Base-by-base conservation (phyloP, 2,113 vertebrate species). In the Eptesicus fuscus region DNA sequence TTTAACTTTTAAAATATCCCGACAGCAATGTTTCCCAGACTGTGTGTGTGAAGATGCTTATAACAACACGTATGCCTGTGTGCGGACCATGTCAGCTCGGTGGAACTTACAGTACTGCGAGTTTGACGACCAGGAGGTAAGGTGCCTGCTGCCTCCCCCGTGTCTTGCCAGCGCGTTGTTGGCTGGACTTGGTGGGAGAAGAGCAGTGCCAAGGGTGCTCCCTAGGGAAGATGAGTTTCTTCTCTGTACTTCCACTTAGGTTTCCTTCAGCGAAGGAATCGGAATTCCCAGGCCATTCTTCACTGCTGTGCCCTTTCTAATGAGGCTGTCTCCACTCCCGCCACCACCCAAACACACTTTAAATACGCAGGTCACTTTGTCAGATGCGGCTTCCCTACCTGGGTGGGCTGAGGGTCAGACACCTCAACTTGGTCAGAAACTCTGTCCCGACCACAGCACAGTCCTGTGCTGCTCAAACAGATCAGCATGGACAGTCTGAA, bases 1-100 rank as follows among this genome's bases (percentile, higher is more conserved):
- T 78, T 92, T 32, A 37, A 94, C 95, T 88, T 74, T 93, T 78
- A 2, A 37, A 94, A 76, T 94, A 4, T 95, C 16, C 49, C 96
- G 79, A 2, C 94, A 99, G 99, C 99, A 99, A 98, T 99, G 99
- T 97, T 99, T 99, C 97, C 99, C 99, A 40, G 99, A 99, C 97
- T 99, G 99, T n/a, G 99, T 99, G 51, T 99, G 99, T 93, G 99
- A 99, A 96, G 99, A 99, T 93, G 98, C 99, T 0, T 99, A 99
- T 76, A 99, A 99, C 97, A 99, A 99, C 97, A 99, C 99, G 0
- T 99, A 99, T 0, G 99, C 99, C 1, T 99, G 99, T 23, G 99
- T 99, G 88, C 98, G 99, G 93, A 99, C 99, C 0, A 73, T 99
- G 56, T 98, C 99, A 2, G n/a, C 98, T 0, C 94, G 98, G 56